Evolutionary conservation across 1,140 invertebrate genomes (phyloP), one percentile per base, ranked within the genome.

Genomic region (Homalodisca vitripennis): DNA sequence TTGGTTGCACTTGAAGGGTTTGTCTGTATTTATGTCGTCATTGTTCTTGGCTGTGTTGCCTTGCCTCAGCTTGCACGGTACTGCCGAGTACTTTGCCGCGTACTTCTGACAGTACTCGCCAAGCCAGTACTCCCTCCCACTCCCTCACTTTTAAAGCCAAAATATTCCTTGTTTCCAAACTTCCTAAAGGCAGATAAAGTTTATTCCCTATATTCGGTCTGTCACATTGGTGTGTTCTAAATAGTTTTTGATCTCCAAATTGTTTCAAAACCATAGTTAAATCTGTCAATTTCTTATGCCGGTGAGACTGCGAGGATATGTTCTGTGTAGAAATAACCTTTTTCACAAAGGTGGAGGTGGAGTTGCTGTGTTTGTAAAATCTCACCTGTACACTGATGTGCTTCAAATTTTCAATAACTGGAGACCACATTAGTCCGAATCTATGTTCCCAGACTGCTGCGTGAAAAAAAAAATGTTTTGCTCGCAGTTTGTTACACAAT

Each of bases 341-440:
- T 22, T 29, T 6, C 29, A 60, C 12, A 29, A 60, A n/a, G 29
- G 6, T 29, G 26, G 55, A 10, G 24, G 12, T 3, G 29, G 29
- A 20, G 55, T 60, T 12, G 55, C 26, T 12, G 29, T 60, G 2
- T 60, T n/a, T 12, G n/a, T 60, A 17, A 60, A 60, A n/a, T 60
- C 55, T 6, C 10, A 20, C 24, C 12, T 60, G 14, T 29, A 6
- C 14, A 6, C 55, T 22, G 2, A 10, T 6, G 12, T 60, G 6
- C 29, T 60, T 27, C n/a, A n/a, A 6, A 3, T 17, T 10, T 60
- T 27, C 6, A 20, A 60, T 27, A 3, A 10, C 2, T 2, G 10
- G 6, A 60, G 3, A 29, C 10, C n/a, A 2, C 22, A 14, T 31
- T 2, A n/a, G 24, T 3, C 2, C 12, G 55, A 60, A 27, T 60